Conservation (phyloP, 2,113 vertebrate genomes). For the Oncorhynchus kisutch region DNA sequence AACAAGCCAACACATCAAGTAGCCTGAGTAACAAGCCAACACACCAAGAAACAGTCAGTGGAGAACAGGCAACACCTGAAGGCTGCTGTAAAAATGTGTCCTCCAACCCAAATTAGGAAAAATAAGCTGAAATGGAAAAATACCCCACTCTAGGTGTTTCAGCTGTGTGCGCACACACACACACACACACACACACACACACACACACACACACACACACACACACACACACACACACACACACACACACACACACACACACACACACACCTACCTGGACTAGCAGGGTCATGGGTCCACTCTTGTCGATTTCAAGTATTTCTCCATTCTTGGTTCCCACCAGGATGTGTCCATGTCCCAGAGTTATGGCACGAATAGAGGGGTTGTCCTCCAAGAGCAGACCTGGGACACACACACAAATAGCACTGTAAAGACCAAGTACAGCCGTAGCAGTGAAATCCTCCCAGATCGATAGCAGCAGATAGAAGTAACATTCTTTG, state of each 20-base stretch:
- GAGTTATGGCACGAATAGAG: conserved; percentile 91
- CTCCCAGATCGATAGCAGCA: too few species aligned
- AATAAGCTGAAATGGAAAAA: too few species aligned
- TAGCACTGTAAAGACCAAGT: not conserved
- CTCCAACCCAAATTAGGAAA: too few species aligned
- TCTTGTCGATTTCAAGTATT: conserved; percentile 97
- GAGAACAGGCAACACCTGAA: not conserved
- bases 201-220: not conserved
- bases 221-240: not conserved
- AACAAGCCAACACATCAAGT: too few species aligned
- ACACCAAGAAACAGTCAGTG: not conserved
- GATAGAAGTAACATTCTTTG: too few species aligned
- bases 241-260: not conserved
- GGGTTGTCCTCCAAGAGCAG: conserved; percentile 97
- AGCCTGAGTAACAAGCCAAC: not conserved
- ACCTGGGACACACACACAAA: conserved; percentile 66
- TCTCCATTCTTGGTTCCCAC: conserved; percentile 98
- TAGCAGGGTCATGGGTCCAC: conserved; percentile 90
- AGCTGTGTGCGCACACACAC: not conserved
- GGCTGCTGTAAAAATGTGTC: not conserved
- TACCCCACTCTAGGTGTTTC: too few species aligned
- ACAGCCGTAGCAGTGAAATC: too few species aligned
- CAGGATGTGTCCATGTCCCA: conserved; percentile 94
- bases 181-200: conserved; percentile 51
- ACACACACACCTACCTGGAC: conserved; percentile 75